These are phyloP conservation scores for Myocastor coypus DNA, from an alignment of 2,113 vertebrate species.

Conservation along the genomic window DNA sequence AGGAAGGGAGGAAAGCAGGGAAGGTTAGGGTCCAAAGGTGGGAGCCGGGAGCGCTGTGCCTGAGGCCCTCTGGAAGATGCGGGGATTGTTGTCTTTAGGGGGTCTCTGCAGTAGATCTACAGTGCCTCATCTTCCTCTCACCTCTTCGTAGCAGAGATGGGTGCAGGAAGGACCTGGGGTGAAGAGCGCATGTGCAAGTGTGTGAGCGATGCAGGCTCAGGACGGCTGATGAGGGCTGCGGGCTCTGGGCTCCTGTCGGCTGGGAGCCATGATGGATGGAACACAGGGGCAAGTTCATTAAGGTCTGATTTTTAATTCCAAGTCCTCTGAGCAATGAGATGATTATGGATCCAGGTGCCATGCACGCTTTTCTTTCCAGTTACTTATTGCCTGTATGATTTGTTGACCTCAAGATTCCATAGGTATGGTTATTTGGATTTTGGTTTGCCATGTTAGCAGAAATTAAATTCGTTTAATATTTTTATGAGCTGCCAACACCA, in stretches of 20 bases:
- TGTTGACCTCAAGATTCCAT: neutral
- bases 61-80: neutral
- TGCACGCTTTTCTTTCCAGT: rapidly evolving
- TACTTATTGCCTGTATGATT: neutral
- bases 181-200: neutral
- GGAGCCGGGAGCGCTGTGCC: neutral
- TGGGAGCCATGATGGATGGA: rapidly evolving
- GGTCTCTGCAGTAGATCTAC: neutral
- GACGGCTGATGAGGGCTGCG: too few species aligned
- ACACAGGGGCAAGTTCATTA: neutral
- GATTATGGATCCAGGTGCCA: rapidly evolving
- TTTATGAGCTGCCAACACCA: neutral
- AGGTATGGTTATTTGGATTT: neutral
- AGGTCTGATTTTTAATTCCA: neutral
- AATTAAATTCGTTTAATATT: neutral
- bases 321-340: neutral
- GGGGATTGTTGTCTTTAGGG: rapidly evolving
- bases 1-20: neutral
- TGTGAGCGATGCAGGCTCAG: neutral
- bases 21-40: neutral
- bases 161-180: neutral
- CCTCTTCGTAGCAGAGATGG: too few species aligned
- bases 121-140: neutral
- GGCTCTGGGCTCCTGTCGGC: neutral
- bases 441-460: neutral